Percentiles rank a stretch among this genome's conserved stretches.
phyloP scores from a whole-genome alignment of 2,113 vertebrate species.

The Puntigrus tetrazona region DNA sequence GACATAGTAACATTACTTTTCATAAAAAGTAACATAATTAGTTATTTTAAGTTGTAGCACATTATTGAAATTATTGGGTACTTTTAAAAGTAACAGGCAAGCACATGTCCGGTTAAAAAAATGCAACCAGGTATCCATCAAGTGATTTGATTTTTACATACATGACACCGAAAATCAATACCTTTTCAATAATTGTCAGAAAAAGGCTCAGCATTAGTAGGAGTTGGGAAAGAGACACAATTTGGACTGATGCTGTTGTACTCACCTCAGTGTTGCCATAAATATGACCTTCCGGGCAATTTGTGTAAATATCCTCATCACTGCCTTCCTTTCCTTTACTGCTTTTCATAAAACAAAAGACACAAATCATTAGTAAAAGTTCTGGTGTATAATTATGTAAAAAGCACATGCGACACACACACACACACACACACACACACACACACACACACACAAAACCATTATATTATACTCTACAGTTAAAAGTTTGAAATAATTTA shows the following conservation, averaged over 20 bases:
- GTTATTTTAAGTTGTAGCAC: too few species aligned
- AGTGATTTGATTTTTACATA: too few species aligned
- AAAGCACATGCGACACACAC: too few species aligned
- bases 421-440: too few species aligned
- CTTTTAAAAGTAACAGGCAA: too few species aligned
- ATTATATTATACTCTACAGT: too few species aligned
- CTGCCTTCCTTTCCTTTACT: background rate
- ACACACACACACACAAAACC: too few species aligned
- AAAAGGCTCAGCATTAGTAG: background rate
- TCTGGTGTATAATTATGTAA: background rate
- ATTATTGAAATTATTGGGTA: too few species aligned
- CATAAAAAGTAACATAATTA: too few species aligned
- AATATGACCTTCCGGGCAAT: fast-evolving
- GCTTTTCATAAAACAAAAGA: background rate
- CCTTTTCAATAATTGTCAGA: background rate
- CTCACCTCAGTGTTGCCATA: background rate
- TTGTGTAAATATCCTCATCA: background rate
- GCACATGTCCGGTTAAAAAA: too few species aligned
- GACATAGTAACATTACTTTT: too few species aligned
- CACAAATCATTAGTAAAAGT: background rate
- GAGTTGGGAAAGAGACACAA: background rate
- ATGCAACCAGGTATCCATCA: too few species aligned
- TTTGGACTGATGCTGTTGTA: background rate
- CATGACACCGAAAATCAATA: background rate
- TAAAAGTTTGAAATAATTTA: background rate